A percentile compares a stretch with the other conserved stretches of the same genome.
These are phyloP conservation scores for Gastrophryne carolinensis DNA, from an alignment of 2,797 vertebrate genomes.

Conservation along the genomic window DNA sequence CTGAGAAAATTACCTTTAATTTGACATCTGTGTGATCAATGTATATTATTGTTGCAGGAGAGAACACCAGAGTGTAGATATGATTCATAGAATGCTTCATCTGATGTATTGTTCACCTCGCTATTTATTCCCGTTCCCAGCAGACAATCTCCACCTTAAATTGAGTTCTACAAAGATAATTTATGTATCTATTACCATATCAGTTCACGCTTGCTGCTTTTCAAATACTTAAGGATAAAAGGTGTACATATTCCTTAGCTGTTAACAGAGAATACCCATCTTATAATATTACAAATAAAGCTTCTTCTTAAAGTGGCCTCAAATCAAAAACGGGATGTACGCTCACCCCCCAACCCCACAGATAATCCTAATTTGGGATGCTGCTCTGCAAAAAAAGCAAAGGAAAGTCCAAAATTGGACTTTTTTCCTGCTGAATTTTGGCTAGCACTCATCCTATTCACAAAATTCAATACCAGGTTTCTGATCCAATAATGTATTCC, in stretches of 20 bases:
- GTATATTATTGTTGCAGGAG: neutral
- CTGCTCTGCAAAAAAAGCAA: no score
- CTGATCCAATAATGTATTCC: no score
- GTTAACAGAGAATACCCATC: neutral
- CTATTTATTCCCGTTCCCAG: neutral
- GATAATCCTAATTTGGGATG: no score
- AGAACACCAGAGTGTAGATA: neutral
- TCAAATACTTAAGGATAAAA: neutral
- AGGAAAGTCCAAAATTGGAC: no score
- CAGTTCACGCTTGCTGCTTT: slow-evolving; percentile 3
- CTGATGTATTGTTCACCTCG: slow-evolving; percentile 10
- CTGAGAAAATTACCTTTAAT: slow-evolving; percentile 14
- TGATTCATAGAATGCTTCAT: neutral
- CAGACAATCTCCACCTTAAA: slow-evolving; percentile 3
- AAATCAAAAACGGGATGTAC: no score
- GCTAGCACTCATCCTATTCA: no score
- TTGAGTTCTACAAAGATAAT: slow-evolving; percentile 9
- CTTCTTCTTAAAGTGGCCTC: no score
- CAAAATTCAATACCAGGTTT: no score
- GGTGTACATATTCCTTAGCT: neutral
- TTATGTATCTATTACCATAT: slow-evolving; percentile 17
- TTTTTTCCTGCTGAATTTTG: no score
- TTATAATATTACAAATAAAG: no score
- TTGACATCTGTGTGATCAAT: slow-evolving; percentile 10
- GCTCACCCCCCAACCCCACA: no score